Evolutionary conservation across 2,797 vertebrate species (phyloP).

Genomic region (Lacerta viridis): DNA sequence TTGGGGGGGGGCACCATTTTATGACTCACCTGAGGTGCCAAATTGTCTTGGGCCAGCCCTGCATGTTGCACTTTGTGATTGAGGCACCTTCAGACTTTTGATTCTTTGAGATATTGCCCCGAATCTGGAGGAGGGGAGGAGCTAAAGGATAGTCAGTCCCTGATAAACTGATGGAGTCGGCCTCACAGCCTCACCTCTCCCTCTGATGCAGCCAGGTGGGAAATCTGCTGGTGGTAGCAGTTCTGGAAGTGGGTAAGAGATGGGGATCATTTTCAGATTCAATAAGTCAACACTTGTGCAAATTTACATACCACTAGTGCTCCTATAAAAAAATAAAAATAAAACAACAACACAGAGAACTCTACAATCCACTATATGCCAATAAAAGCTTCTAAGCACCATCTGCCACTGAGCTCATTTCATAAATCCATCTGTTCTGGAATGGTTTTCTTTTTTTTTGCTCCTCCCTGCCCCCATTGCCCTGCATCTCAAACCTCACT

Average conservation of each 20-base stretch:
- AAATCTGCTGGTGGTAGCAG: neutral
- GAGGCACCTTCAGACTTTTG: no score
- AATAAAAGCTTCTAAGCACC: conserved; percentile 56
- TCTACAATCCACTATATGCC: neutral
- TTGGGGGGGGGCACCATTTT: no score
- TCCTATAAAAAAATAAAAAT: neutral
- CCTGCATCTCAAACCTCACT: conserved; percentile 5
- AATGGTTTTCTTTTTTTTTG: neutral
- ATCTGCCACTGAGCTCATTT: conserved; percentile 64
- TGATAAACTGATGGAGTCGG: neutral
- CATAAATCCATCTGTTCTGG: conserved; percentile 58
- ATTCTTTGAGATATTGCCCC: no score
- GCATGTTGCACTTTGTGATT: no score
- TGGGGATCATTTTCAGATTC: neutral
- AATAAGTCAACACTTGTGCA: neutral
- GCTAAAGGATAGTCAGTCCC: neutral
- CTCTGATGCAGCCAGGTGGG: neutral
- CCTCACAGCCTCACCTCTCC: neutral
- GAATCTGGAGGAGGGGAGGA: neutral
- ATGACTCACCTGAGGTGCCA: no score
- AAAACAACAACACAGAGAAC: neutral
- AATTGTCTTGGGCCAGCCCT: no score
- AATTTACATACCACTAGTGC: neutral
- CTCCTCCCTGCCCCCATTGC: neutral
- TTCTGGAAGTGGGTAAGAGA: neutral